phyloP scores from a whole-genome alignment of 2,888 invertebrate species.

The Myopa testacea region DNA sequence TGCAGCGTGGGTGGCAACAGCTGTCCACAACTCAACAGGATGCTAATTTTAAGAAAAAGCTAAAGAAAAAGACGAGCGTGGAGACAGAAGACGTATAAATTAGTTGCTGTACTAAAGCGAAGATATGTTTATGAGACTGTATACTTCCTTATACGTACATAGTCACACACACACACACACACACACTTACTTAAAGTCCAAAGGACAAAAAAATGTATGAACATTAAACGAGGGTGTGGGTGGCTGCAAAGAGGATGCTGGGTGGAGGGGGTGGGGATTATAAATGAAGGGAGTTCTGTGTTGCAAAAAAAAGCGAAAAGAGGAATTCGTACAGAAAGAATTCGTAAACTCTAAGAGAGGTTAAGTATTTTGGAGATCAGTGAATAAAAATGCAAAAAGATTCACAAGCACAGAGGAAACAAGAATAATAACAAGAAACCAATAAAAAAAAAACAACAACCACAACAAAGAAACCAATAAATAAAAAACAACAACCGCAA shows the following conservation, averaged over 20 bases:
- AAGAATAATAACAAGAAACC: neutral
- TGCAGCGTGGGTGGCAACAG: neutral
- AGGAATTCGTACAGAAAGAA: no score
- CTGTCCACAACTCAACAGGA: slow-evolving; percentile 9
- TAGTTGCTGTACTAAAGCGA: neutral
- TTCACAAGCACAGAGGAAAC: no score
- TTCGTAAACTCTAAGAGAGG: no score
- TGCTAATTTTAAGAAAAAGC: neutral
- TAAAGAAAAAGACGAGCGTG: neutral
- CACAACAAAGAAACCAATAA: neutral
- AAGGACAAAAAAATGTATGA: no score
- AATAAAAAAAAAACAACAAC: neutral
- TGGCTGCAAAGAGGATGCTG: no score
- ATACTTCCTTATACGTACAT: neutral
- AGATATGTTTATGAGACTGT: neutral
- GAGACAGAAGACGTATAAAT: neutral
- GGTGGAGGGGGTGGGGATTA: no score
- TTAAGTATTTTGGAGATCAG: no score
- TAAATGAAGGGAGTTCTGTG: no score
- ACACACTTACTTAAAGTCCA: neutral
- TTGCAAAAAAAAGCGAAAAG: no score
- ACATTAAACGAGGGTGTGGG: no score
- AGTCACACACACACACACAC: neutral
- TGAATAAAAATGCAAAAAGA: no score
- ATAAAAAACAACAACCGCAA: neutral